Conservation (phyloP, 2,797 vertebrate genomes). For the Coccyzus lansbergi region DNA sequence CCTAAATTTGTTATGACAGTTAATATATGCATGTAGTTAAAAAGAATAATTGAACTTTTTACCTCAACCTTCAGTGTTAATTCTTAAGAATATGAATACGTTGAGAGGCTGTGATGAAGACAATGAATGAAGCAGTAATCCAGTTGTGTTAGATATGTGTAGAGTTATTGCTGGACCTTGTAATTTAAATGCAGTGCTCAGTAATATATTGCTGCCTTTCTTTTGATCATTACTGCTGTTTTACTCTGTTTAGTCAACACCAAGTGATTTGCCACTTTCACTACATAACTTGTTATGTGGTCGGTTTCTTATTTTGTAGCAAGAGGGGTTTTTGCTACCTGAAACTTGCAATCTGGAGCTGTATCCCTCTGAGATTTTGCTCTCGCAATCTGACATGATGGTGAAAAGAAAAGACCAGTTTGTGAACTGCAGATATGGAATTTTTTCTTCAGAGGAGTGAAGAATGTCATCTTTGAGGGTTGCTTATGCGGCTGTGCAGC, state of each 20-base stretch:
- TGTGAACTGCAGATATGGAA: background rate
- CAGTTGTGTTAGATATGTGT: background rate
- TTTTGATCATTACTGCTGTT: background rate
- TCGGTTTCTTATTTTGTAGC: background rate
- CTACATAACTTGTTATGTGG: background rate
- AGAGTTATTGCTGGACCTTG: background rate
- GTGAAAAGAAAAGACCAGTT: background rate
- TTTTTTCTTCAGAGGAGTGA: background rate
- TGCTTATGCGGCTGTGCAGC: background rate
- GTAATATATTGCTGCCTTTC: background rate
- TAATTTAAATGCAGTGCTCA: background rate
- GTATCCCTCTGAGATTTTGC: background rate
- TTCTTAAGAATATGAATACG: background rate
- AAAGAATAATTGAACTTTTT: background rate
- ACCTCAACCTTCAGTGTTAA: background rate
- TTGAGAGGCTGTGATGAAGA: background rate
- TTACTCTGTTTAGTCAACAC: background rate
- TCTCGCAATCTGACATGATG: background rate
- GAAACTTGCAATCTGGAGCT: background rate
- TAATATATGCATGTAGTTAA: background rate
- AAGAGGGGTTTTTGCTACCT: background rate
- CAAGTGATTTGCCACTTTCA: background rate
- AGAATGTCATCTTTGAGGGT: background rate
- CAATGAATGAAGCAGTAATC: background rate
- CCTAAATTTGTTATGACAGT: background rate